A percentile compares a stretch with the other conserved stretches of the same genome.
These are phyloP conservation scores for Naso thynnoides DNA, from an alignment of 2,797 vertebrate genomes.

Conservation along the genomic window DNA sequence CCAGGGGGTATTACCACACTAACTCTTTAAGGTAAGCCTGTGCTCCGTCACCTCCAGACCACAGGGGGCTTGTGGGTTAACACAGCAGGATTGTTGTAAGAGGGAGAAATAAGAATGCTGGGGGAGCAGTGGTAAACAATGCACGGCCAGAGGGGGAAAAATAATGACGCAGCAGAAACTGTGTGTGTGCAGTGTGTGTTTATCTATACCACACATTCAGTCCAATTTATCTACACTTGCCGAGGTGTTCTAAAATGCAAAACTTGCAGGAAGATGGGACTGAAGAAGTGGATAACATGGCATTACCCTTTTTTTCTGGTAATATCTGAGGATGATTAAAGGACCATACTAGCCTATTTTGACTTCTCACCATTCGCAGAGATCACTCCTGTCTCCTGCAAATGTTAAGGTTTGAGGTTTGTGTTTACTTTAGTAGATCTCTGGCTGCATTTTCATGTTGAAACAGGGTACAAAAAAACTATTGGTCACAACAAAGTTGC, in stretches of 20 bases:
- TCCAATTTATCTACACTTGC: conserved; percentile 43
- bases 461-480: no score
- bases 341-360: no score
- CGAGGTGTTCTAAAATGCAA: conserved; percentile 32
- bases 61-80: conserved; percentile 55
- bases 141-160: not conserved
- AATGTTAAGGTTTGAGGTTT: no score
- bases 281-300: conserved; percentile 62
- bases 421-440: no score
- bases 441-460: no score
- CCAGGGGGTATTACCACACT: conserved; percentile 75
- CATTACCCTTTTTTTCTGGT: conserved; percentile 58
- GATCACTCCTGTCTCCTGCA: no score
- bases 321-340: conserved; percentile 62
- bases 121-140: conserved; percentile 31
- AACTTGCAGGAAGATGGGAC: conserved; percentile 41
- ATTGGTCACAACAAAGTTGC: no score
- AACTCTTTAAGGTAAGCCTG: conserved; percentile 71
- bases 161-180: not conserved
- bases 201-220: conserved; percentile 33
- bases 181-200: not conserved
- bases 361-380: no score
- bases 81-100: conserved; percentile 19
- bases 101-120: conserved; percentile 27
- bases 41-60: conserved; percentile 50